Conservation (phyloP, 2,797 vertebrate species). For the Lacerta viridis region DNA sequence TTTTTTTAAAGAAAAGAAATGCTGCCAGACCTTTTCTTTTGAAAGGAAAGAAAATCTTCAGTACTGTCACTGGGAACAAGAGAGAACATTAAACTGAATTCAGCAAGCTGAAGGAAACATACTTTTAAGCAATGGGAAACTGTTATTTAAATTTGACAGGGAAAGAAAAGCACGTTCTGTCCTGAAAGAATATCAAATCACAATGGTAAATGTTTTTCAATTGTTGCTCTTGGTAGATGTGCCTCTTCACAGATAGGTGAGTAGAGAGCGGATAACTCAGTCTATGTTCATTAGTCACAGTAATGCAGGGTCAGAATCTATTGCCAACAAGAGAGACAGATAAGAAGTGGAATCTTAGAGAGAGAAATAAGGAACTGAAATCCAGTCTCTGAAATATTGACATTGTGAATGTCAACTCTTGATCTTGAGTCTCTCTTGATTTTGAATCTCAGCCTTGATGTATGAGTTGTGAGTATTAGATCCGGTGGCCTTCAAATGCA, state of each 20-base stretch:
- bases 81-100: constrained; percentile 33
- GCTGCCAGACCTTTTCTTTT: constrained; percentile 28
- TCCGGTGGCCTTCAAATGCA: too few species aligned
- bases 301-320: neutral
- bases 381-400: neutral
- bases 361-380: neutral
- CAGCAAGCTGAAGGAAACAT: constrained; percentile 23
- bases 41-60: constrained; percentile 19
- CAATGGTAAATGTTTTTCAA: constrained; percentile 32
- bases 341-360: neutral
- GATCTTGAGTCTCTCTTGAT: too few species aligned
- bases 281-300: neutral
- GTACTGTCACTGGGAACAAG: constrained; percentile 19
- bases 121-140: constrained; percentile 42
- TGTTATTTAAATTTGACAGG: constrained; percentile 27
- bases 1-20: constrained; percentile 5
- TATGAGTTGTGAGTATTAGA: too few species aligned
- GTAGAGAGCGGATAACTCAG: neutral
- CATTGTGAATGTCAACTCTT: neutral
- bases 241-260: neutral
- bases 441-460: neutral
- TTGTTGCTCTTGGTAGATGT: constrained; percentile 37
- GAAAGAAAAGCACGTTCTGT: constrained; percentile 35
- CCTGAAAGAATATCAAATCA: constrained; percentile 26
- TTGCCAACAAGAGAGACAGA: neutral